A percentile compares a stretch with the other conserved stretches of the same genome.
Conservation (phyloP, 2,888 invertebrate genomes). For the Gisinianus flammeolus region DNA sequence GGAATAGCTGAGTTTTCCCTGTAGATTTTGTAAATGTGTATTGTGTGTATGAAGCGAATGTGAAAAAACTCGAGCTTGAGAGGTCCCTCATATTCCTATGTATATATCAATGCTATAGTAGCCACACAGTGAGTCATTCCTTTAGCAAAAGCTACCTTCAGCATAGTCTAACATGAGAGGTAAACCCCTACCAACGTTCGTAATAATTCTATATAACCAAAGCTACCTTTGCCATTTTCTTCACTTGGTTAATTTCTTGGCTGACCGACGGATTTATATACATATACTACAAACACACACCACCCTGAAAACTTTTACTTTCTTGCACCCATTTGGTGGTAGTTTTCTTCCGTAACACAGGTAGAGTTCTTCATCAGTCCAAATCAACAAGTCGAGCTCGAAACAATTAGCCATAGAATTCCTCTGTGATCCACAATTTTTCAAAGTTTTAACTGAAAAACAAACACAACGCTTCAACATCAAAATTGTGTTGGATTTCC, state of each 20-base stretch:
- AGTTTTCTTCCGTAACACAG: conserved; percentile 52
- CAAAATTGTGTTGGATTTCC: conserved; percentile 18
- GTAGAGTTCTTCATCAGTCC: conserved; percentile 45
- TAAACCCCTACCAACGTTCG: too few relatives aligned
- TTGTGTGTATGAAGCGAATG: too few relatives aligned
- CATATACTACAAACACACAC: neutral
- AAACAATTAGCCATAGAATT: conserved; percentile 38
- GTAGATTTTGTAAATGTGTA: too few relatives aligned
- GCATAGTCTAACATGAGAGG: too few relatives aligned
- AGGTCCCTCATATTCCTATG: too few relatives aligned
- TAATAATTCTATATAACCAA: too few relatives aligned
- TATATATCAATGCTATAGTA: too few relatives aligned
- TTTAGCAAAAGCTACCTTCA: too few relatives aligned
- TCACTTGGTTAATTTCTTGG: conserved; percentile 33
- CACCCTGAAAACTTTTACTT: conserved; percentile 50
- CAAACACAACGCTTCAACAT: conserved; percentile 2
- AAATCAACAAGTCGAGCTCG: conserved; percentile 43
- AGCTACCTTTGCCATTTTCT: conserved; percentile 31
- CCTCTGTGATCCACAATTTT: conserved; percentile 15
- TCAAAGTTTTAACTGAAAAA: neutral
- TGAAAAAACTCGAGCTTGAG: too few relatives aligned
- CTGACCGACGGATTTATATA: conserved; percentile 21
- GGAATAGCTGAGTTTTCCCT: too few relatives aligned
- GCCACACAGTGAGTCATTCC: too few relatives aligned
- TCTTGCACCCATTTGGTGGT: conserved; percentile 39